Evolutionary conservation across 1,140 invertebrate genomes (phyloP).

Genomic region (Babylonia areolata): DNA sequence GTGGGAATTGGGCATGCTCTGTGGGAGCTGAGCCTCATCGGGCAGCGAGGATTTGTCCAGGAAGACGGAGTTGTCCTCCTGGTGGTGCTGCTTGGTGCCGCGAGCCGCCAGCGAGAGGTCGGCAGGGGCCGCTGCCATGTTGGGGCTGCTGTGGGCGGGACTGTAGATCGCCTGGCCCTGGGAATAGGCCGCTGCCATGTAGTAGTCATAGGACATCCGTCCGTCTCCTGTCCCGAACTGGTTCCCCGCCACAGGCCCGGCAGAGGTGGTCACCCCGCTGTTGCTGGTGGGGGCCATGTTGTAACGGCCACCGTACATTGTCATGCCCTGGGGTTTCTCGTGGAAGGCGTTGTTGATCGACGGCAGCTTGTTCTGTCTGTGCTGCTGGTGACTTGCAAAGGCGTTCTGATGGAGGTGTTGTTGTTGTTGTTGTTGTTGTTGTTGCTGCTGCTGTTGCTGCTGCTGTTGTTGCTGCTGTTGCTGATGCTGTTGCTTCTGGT

Average conservation of each 20-base stretch:
- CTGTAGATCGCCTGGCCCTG: slow-evolving; percentile 37
- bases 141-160: not conserved
- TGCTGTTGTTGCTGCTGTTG: not conserved
- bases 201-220: slow-evolving; percentile 26
- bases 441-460: slow-evolving; percentile 26
- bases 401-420: slow-evolving; percentile 26
- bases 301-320: slow-evolving; percentile 17
- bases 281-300: not conserved
- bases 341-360: slow-evolving; percentile 26
- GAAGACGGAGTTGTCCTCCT: not conserved
- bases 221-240: slow-evolving; percentile 2
- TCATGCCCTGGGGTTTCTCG: slow-evolving; percentile 2
- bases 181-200: slow-evolving; percentile 33
- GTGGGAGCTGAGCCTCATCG: slow-evolving; percentile 13
- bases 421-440: slow-evolving; percentile 23
- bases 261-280: slow-evolving; percentile 10
- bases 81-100: slow-evolving; percentile 1
- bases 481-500: not conserved
- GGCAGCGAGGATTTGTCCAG: slow-evolving; percentile 27
- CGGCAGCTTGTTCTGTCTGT: slow-evolving; percentile 24
- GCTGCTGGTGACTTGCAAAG: not conserved
- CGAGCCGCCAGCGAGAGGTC: not conserved
- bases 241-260: not conserved
- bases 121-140: not conserved
- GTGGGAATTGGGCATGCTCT: slow-evolving; percentile 21